Evolutionary conservation across 2,113 vertebrate species (phyloP).

Genomic region (Zosterops japonicus): DNA sequence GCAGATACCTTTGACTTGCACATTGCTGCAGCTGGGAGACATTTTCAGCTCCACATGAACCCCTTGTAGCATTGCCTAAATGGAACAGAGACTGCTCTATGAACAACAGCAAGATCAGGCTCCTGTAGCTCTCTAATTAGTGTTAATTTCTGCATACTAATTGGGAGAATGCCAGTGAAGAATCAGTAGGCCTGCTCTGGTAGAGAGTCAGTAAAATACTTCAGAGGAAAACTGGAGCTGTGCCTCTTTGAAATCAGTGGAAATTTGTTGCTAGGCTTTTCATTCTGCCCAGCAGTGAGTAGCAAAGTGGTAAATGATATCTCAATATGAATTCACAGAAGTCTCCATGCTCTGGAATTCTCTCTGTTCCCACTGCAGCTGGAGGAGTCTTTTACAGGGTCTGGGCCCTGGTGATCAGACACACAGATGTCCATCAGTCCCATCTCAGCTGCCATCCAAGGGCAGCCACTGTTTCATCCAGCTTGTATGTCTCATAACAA

Average conservation of each 20-base stretch:
- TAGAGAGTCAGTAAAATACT: not conserved
- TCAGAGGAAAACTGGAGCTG: not conserved
- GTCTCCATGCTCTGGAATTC: not conserved
- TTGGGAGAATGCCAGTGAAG: not conserved
- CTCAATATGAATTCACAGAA: not conserved
- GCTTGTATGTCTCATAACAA: fast-evolving
- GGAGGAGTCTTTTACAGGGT: not conserved
- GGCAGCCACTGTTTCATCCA: not conserved
- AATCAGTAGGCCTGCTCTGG: not conserved
- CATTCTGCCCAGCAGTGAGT: not conserved
- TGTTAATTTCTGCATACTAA: not conserved
- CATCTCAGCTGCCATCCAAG: not conserved
- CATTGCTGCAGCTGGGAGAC: not conserved
- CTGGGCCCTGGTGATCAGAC: not conserved
- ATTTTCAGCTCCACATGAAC: not conserved
- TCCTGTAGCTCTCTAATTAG: slow-evolving; percentile 1
- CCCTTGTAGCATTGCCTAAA: not conserved
- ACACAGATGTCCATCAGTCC: fast-evolving
- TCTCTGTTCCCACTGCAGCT: not conserved
- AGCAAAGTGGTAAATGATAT: not conserved
- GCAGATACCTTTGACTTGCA: not conserved
- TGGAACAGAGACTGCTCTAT: not conserved
- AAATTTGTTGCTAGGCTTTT: not conserved
- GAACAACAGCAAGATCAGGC: not conserved
- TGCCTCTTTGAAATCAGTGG: not conserved